Evolutionary conservation across 2,113 vertebrate species (phyloP).

Genomic region (Eptesicus fuscus): DNA sequence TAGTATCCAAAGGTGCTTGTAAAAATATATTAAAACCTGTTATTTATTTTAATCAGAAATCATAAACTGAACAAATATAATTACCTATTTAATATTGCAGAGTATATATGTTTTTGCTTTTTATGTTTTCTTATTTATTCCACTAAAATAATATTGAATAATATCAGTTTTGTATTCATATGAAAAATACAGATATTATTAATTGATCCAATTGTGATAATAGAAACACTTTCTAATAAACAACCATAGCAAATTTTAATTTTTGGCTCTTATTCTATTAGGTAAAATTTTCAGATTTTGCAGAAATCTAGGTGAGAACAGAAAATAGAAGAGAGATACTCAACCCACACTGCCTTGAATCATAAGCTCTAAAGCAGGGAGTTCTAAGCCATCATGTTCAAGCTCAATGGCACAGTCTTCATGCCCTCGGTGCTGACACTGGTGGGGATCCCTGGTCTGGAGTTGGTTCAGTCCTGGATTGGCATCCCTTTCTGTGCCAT

Average conservation of each 20-base stretch:
- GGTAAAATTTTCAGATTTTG: not conserved
- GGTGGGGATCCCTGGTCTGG: slow-evolving; percentile 38
- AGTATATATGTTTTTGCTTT: not conserved
- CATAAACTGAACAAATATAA: not conserved
- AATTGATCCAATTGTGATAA: not conserved
- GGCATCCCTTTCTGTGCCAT: slow-evolving; percentile 40
- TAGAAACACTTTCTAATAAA: not conserved
- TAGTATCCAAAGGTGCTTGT: not conserved
- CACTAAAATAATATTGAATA: not conserved
- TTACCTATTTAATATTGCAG: not conserved
- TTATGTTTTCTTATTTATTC: not conserved
- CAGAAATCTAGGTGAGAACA: not conserved
- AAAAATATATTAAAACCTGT: not conserved
- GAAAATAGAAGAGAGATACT: not conserved
- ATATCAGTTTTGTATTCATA: not conserved
- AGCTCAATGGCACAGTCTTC: not conserved
- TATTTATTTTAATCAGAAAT: not conserved
- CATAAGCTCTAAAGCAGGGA: not conserved
- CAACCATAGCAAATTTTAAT: not conserved
- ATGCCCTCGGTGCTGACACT: not conserved
- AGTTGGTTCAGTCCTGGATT: slow-evolving; percentile 39
- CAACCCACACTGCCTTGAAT: not conserved
- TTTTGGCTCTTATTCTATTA: not conserved
- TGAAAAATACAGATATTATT: not conserved
- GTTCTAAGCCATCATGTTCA: not conserved